These are phyloP conservation scores for Cirrhinus molitorella DNA, from an alignment of 2,797 vertebrate genomes.

Conservation along the genomic window DNA sequence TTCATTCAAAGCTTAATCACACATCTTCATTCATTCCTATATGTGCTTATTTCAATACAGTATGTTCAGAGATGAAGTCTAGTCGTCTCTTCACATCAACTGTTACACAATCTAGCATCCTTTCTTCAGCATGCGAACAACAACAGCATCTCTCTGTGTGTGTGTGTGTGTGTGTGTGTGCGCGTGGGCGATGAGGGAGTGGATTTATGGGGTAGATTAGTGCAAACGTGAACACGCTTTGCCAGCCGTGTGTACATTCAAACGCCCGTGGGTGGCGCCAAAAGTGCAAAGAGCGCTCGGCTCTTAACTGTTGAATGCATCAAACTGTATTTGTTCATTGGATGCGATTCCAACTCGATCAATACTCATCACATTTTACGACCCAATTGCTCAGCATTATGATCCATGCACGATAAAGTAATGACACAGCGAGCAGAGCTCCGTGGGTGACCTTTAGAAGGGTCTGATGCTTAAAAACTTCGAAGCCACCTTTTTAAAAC, in stretches of 20 bases:
- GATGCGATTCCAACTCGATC: constrained; percentile 54
- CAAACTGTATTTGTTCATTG: constrained; percentile 57
- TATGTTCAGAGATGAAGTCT: not conserved
- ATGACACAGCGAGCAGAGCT: constrained; percentile 9
- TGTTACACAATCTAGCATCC: constrained; percentile 18
- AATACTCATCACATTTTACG: constrained; percentile 55
- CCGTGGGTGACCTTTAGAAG: not conserved
- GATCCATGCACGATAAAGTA: constrained; percentile 40
- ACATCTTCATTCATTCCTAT: constrained; percentile 3
- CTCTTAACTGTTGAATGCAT: constrained; percentile 62
- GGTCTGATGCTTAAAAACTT: constrained; percentile 6
- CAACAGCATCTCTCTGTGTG: not conserved
- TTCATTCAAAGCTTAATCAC: not conserved
- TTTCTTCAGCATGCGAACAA: constrained; percentile 16
- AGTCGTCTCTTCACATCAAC: constrained; percentile 6
- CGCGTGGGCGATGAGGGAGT: constrained; percentile 28
- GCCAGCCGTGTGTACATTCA: constrained; percentile 55
- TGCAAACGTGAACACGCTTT: constrained; percentile 35
- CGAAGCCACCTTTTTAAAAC: constrained; percentile 3
- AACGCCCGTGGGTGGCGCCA: constrained; percentile 84
- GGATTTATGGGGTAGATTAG: constrained; percentile 49
- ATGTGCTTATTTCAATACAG: not conserved
- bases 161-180: not conserved
- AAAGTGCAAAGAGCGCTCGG: constrained; percentile 75
- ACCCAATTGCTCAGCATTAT: constrained; percentile 50